A percentile compares a stretch with the other conserved stretches of the same genome.
phyloP scores from a whole-genome alignment of 2,113 vertebrate genomes.

The Cathartes aura region DNA sequence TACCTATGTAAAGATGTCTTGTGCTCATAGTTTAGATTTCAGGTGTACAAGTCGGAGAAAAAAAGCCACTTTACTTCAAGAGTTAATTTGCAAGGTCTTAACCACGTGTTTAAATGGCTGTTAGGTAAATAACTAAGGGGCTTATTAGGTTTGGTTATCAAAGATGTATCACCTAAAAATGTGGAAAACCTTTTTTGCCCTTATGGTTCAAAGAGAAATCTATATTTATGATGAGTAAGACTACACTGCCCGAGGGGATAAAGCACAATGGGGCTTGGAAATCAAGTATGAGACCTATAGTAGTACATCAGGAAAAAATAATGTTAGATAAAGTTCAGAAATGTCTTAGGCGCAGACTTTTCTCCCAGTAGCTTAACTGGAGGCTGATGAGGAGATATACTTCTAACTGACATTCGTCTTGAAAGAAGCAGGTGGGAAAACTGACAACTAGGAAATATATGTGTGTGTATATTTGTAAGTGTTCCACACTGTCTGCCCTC shows the following conservation, averaged over 20 bases:
- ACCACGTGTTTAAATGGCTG: neutral
- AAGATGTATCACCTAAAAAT: neutral
- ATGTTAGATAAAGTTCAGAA: slow-evolving; percentile 33
- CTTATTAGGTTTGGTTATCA: slow-evolving; percentile 38
- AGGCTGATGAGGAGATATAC: neutral
- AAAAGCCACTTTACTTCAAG: neutral
- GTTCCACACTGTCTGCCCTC: neutral
- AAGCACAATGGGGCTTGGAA: slow-evolving; percentile 30
- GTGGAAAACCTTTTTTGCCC: slow-evolving; percentile 10
- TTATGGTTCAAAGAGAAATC: slow-evolving; percentile 37
- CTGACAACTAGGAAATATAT: neutral
- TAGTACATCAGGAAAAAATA: neutral
- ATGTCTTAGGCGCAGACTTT: neutral
- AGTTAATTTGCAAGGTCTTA: neutral
- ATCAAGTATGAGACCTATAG: neutral
- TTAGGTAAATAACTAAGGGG: slow-evolving; percentile 35
- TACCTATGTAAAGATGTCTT: neutral
- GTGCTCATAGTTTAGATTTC: neutral
- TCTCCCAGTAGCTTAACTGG: neutral
- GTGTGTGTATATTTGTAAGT: neutral
- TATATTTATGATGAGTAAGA: slow-evolving; percentile 22
- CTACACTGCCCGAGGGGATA: neutral
- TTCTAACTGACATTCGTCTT: neutral
- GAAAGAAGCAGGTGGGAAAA: slow-evolving; percentile 18
- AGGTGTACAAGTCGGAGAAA: accelerated